Evolutionary conservation across 2,797 vertebrate genomes (phyloP).

Genomic region (Poeciliopsis presidionis): DNA sequence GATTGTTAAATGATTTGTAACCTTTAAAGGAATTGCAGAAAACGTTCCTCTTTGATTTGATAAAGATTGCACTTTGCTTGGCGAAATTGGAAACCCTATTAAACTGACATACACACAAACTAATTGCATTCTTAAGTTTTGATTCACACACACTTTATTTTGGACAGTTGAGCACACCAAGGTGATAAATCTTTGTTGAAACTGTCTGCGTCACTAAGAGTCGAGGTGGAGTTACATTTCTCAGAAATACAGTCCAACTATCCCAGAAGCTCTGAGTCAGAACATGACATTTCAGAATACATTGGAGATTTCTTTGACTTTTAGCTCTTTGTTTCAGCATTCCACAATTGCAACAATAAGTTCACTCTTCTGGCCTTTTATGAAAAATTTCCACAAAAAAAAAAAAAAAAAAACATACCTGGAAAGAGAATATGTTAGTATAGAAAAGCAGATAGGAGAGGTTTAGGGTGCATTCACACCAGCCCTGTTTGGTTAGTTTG

Average conservation of each 20-base stretch:
- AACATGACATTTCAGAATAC: background rate
- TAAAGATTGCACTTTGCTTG: background rate
- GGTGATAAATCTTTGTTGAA: background rate
- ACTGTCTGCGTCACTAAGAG: background rate
- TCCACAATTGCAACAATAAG: background rate
- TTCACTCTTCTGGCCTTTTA: background rate
- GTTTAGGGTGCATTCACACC: background rate
- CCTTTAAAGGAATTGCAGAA: background rate
- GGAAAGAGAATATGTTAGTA: background rate
- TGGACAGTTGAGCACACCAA: background rate
- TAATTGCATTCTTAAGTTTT: background rate
- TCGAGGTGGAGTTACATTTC: background rate
- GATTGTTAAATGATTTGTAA: background rate
- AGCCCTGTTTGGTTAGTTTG: background rate
- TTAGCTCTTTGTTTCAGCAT: background rate
- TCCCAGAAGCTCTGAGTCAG: slow-evolving; percentile 1
- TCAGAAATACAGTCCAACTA: background rate
- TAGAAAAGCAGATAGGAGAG: background rate
- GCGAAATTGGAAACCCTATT: background rate
- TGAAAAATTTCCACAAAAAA: background rate
- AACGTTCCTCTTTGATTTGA: background rate
- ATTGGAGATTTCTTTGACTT: background rate
- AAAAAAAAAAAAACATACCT: background rate
- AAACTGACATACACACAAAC: background rate
- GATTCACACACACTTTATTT: background rate